A percentile compares a stretch with the other conserved stretches of the same genome.
These are phyloP conservation scores for Dicrostonyx torquatus DNA, from an alignment of 2,797 vertebrate species.

Conservation along the genomic window DNA sequence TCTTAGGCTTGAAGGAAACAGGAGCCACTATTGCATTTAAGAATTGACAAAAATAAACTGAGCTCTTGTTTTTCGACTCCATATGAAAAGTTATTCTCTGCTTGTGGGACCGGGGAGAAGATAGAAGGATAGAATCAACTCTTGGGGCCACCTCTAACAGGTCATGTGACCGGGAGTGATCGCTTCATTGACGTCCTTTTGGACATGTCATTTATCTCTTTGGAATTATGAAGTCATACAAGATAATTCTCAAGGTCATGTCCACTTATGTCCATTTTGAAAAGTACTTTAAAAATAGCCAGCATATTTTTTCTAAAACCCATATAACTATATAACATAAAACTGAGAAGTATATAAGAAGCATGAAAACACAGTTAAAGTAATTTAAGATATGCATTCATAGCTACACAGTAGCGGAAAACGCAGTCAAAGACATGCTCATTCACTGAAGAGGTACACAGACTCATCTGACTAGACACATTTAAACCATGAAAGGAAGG, in stretches of 20 bases:
- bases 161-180: not conserved
- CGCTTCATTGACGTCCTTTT: not conserved
- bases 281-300: not conserved
- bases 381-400: conserved; percentile 38
- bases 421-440: conserved; percentile 62
- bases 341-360: conserved; percentile 12
- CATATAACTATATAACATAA: not conserved
- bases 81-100: conserved; percentile 46
- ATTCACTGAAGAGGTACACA: conserved; percentile 50
- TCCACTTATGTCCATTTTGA: conserved; percentile 13
- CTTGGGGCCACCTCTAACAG: not conserved
- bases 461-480: not conserved
- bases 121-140: not conserved
- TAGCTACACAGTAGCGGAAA: conserved; percentile 49
- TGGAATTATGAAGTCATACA: conserved; percentile 48
- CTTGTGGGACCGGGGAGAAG: not conserved
- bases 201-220: conserved; percentile 27
- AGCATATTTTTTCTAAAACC: not conserved
- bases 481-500: conserved; percentile 57
- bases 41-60: conserved; percentile 44
- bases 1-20: conserved; percentile 51
- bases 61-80: conserved; percentile 21
- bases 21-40: not conserved
- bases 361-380: not conserved
- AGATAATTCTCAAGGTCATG: conserved; percentile 29